Evolutionary conservation across 2,888 invertebrate species (phyloP).

Genomic region (Atethmia centrago): DNA sequence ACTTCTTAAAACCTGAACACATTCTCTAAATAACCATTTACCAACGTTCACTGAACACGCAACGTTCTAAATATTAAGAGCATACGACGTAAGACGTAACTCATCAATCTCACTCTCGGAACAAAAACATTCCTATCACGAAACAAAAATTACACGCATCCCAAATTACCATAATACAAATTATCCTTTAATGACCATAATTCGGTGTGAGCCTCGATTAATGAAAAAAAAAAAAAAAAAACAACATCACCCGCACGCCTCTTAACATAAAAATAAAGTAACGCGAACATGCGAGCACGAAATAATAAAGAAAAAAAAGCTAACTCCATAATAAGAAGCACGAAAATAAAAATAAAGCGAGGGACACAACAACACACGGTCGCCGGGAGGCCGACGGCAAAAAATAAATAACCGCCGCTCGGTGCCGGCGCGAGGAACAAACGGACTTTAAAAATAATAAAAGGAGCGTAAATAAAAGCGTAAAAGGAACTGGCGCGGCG

Average conservation of each 20-base stretch:
- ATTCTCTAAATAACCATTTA: slow-evolving; percentile 62
- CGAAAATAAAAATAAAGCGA: slow-evolving; percentile 90
- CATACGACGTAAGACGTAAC: slow-evolving; percentile 49
- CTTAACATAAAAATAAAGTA: slow-evolving; percentile 90
- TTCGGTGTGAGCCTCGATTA: slow-evolving; percentile 89
- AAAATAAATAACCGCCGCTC: slow-evolving; percentile 89
- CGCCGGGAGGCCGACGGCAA: slow-evolving; percentile 90
- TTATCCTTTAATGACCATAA: slow-evolving; percentile 91
- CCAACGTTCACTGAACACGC: slow-evolving; percentile 71
- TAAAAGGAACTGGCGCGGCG: slow-evolving; percentile 90
- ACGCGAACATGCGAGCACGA: slow-evolving; percentile 89
- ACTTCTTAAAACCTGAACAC: slow-evolving; percentile 48
- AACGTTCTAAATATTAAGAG: slow-evolving; percentile 67
- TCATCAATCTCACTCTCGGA: slow-evolving; percentile 83
- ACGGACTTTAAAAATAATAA: slow-evolving; percentile 90
- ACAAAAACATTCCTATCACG: slow-evolving; percentile 88
- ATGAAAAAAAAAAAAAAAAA: slow-evolving; percentile 85
- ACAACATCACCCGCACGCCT: slow-evolving; percentile 84
- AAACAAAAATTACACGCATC: slow-evolving; percentile 90
- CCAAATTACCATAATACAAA: slow-evolving; percentile 90
- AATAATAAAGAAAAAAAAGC: slow-evolving; percentile 87
- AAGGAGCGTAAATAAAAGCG: slow-evolving; percentile 91
- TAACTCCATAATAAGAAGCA: slow-evolving; percentile 90
- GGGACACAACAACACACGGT: slow-evolving; percentile 90
- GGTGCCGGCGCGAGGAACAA: slow-evolving; percentile 90